Evolutionary conservation across 2,888 invertebrate genomes (phyloP).

Genomic region (Ariolimax columbianus): DNA sequence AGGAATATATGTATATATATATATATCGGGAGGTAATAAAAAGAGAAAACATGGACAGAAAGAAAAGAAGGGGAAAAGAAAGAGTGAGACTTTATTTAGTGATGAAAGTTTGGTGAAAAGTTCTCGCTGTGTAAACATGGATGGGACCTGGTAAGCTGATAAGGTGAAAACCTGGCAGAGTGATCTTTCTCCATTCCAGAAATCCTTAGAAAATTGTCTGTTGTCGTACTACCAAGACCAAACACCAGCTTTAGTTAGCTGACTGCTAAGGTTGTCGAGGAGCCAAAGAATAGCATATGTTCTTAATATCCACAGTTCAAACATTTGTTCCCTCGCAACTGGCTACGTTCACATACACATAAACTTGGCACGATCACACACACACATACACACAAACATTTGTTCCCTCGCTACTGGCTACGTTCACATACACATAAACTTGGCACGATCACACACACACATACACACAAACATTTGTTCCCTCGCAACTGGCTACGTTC

Average conservation of each 20-base stretch:
- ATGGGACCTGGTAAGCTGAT: neutral
- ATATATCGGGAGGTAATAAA: too few species aligned
- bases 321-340: neutral
- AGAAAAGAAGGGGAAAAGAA: neutral
- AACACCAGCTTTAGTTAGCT: neutral
- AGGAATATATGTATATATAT: too few species aligned
- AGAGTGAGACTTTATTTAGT: neutral
- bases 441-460: too few species aligned
- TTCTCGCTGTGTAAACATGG: neutral
- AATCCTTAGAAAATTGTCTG: neutral
- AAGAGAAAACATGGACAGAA: too few species aligned
- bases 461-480: too few species aligned
- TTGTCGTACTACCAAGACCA: neutral
- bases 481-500: too few species aligned
- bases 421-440: too few species aligned
- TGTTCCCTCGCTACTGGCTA: too few species aligned
- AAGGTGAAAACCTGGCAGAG: neutral
- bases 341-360: too few species aligned
- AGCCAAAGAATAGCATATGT: neutral
- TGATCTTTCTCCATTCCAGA: neutral
- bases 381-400: neutral
- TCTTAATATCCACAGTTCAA: neutral
- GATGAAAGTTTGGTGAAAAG: too few species aligned
- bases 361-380: neutral
- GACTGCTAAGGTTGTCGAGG: neutral